Evolutionary conservation across 2,113 vertebrate genomes (phyloP), one percentile per base, ranked within the genome.

Genomic region (Salvelinus alpinus): DNA sequence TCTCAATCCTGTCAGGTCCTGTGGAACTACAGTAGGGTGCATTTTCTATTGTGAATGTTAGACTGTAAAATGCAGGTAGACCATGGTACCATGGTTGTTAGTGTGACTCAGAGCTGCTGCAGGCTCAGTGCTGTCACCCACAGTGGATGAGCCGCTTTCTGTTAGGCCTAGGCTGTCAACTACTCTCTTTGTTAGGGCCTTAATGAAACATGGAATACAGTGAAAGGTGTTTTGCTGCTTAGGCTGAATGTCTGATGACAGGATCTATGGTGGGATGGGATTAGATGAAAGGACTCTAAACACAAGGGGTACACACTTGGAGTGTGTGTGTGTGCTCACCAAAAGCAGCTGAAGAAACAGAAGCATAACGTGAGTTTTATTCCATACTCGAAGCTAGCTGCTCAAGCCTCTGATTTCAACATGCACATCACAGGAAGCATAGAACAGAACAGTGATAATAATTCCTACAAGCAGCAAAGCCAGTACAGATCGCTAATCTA

Each of bases 171-270:
- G 66, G 29, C 29, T 68, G 66, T 68, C 66, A 68, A 8, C 29
- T 68, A 16, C 31, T 68, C 16, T 68, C 16, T 44, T 44, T 68
- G 66, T 44, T 31, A 16, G 18, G 31, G 66, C 31, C 64, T 66
- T 27, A 66, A 11, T 5, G 4, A 66, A 25, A 64, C 25, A 5
- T 7, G 20, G 20, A 38, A 64, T 22, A 44, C 29, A 73, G 59
- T 38, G 22, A 22, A 24, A 64, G 59, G 3, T 44, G 34, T 47
- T 22, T 74, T 64, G 9, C n/a, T 64, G 59, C 24, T 64, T 27
- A 38, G 18, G 57, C 27, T 34, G 34, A 74, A 74, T 34, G 25
- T 12, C 48, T 59, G 54, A 60, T 72, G 70, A 31, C 72, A 74
- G 72, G 12, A 54, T 54, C 70, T 47, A 20, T 72, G 18, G 34